Base-by-base conservation (phyloP, 2,797 vertebrate species). In the Hemitrygon akajei region DNA sequence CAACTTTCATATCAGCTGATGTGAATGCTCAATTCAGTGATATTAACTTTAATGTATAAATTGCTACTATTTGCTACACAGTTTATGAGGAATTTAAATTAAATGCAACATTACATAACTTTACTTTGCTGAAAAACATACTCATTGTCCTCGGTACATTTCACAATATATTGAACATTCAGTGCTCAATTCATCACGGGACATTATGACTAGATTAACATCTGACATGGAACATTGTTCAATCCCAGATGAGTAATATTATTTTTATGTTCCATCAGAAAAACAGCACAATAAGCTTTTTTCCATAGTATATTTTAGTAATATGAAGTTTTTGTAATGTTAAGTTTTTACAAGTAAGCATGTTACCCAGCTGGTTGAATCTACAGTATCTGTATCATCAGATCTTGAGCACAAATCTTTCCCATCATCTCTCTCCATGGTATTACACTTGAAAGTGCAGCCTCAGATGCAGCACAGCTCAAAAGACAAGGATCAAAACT, bases 61-160 rank as follows among this genome's bases (percentile, higher is more conserved):
- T 91, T 40, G 66, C 66, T 73, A 40, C 14, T 40, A 69, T 47
- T 73, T 71, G 25, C n/a, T 12, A 71, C 11, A 18, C 34, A 9
- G 63, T 91, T 91, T 73, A 91, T 37, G n/a, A 73, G 34, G 20
- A 91, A 91, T 91, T 91, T 73, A 91, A 73, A 91, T 91, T 63
- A 91, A 40, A 37, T 76, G 91, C 63, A 76, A 93, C 27, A 12
- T 93, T 75, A 93, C 56, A 66, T 56, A 30, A 56, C 71, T 93
- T 47, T 75, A 58, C 71, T 76, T 56, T 93, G 40, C 91, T 73
- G 40, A 76, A 47, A n/a, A 69, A 56, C 30, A 76, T 76, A 93
- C 76, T 93, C 37, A 93, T 27, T 30, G 11, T 30, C 91, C 27
- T 18, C 56, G 71, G 71, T 93, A 76, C 91, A 75, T 93, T 93